Evolutionary conservation across 2,797 vertebrate species (phyloP).

Genomic region (Sciaenops ocellatus): DNA sequence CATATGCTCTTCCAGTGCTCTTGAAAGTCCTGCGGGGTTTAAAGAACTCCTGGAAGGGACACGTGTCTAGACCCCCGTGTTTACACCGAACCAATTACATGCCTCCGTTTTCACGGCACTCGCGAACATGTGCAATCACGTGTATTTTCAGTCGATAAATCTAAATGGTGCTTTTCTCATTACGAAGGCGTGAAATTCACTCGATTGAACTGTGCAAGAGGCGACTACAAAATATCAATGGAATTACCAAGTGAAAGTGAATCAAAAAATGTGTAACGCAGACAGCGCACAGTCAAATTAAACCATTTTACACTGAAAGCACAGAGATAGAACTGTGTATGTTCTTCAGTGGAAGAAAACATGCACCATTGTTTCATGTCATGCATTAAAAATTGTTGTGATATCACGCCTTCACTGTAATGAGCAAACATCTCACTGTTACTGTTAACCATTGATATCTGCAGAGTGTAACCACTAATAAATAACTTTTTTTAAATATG

Average conservation of each 20-base stretch:
- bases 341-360: neutral
- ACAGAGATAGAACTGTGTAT: neutral
- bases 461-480: constrained; percentile 6
- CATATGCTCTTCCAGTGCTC: constrained; percentile 79
- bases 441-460: neutral
- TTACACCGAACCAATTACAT: constrained; percentile 51
- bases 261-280: neutral
- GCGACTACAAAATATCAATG: constrained; percentile 8
- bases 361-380: neutral
- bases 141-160: constrained; percentile 40
- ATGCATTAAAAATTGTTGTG: neutral
- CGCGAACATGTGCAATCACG: constrained; percentile 33
- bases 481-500: neutral
- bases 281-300: neutral
- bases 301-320: neutral
- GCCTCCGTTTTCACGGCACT: constrained; percentile 24
- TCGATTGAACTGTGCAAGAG: constrained; percentile 22
- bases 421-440: constrained; percentile 1
- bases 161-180: constrained; percentile 30
- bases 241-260: neutral
- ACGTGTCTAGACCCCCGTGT: constrained; percentile 53
- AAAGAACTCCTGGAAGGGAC: constrained; percentile 69
- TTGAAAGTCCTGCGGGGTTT: constrained; percentile 67
- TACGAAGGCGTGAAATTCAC: constrained; percentile 29
- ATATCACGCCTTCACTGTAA: neutral